phyloP scores from a whole-genome alignment of 2,888 invertebrate genomes.

The Rotaria sp. region DNA sequence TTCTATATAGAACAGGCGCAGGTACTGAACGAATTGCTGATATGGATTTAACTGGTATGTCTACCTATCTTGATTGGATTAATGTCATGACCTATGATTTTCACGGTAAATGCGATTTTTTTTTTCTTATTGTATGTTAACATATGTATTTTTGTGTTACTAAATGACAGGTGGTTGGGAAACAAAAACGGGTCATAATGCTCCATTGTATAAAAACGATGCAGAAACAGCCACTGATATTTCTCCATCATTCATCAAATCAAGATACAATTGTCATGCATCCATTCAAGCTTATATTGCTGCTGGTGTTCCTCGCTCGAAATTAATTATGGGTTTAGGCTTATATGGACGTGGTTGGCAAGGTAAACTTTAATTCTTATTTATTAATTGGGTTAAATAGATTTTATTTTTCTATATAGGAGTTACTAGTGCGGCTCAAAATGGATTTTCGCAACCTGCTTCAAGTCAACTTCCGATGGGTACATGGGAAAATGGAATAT shows the following conservation, averaged over 20 bases:
- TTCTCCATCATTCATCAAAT: neutral
- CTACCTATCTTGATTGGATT: slow-evolving; percentile 13
- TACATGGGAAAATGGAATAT: slow-evolving; percentile 19
- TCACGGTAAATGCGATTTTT: neutral
- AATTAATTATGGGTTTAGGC: slow-evolving; percentile 3
- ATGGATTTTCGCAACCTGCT: neutral
- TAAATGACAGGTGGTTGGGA: neutral
- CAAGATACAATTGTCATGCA: slow-evolving; percentile 9
- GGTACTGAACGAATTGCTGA: slow-evolving; percentile 3
- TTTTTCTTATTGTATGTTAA: no score
- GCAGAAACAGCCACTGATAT: neutral
- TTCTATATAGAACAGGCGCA: neutral
- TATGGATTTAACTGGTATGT: neutral
- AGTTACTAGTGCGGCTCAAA: neutral
- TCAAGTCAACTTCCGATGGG: slow-evolving; percentile 3
- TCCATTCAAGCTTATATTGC: slow-evolving; percentile 20
- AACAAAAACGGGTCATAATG: slow-evolving; percentile 19
- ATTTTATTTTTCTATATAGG: neutral
- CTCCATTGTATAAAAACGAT: neutral
- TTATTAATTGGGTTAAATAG: neutral
- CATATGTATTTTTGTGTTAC: no score
- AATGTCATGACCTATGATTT: slow-evolving; percentile 24
- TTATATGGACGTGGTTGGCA: slow-evolving; percentile 29
- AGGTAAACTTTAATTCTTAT: neutral
- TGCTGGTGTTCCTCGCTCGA: neutral